Evolutionary conservation across 2,888 invertebrate species (phyloP).

Genomic region (Athripsodes cinereus): DNA sequence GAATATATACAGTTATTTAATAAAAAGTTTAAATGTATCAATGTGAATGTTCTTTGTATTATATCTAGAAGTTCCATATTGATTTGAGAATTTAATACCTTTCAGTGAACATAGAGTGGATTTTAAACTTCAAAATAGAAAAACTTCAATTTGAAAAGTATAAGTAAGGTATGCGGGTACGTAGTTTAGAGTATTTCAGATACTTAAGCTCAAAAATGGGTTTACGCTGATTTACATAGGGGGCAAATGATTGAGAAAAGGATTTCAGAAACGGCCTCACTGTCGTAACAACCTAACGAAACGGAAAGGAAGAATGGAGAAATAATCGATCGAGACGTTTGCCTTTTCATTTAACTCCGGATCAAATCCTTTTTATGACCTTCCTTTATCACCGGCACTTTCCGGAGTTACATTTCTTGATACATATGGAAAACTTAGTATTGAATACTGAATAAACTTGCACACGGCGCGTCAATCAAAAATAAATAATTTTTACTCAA

Average conservation of each 20-base stretch:
- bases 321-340: constrained; percentile 28
- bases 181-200: background rate
- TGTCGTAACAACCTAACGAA: constrained; percentile 4
- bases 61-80: no score
- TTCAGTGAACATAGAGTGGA: no score
- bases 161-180: background rate
- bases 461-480: no score
- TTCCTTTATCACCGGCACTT: constrained; percentile 26
- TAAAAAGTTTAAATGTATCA: no score
- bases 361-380: constrained; percentile 28
- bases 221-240: constrained; percentile 23
- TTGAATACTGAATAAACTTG: no score
- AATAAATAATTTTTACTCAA: no score
- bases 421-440: constrained; percentile 17
- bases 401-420: constrained; percentile 14
- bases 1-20: no score
- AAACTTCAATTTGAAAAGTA: background rate
- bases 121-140: background rate
- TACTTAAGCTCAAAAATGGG: constrained; percentile 9
- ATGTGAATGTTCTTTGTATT: no score
- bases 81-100: no score
- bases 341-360: constrained; percentile 28
- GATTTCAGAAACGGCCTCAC: constrained; percentile 12
- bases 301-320: constrained; percentile 24
- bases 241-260: constrained; percentile 12